These are phyloP conservation scores for Pristionchus japonicus DNA, from an alignment of 2,888 invertebrate species.

Conservation along the genomic window DNA sequence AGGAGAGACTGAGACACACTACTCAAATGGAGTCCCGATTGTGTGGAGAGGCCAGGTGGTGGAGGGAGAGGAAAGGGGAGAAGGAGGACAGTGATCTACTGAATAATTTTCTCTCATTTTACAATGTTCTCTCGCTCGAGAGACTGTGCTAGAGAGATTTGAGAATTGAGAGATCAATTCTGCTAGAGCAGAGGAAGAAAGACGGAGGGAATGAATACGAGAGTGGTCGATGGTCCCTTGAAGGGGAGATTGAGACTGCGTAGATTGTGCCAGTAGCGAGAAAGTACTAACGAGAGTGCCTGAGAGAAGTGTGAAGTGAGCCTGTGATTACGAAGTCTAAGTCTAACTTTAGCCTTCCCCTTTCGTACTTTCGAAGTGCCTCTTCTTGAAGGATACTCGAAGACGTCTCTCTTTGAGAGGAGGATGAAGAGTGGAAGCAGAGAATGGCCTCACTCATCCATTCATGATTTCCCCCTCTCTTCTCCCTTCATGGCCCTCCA, in stretches of 20 bases:
- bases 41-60: not conserved
- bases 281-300: not conserved
- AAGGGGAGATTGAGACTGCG: not conserved
- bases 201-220: conserved; percentile 5
- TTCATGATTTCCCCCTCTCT: not conserved
- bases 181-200: not conserved
- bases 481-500: not conserved
- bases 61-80: not conserved
- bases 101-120: too few relatives aligned
- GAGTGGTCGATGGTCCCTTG: not conserved
- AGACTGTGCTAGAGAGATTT: not conserved
- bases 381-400: not conserved
- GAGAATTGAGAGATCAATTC: not conserved
- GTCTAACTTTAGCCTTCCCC: not conserved
- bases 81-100: conserved; percentile 9
- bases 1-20: not conserved
- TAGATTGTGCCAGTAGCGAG: not conserved
- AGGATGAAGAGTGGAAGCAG: not conserved
- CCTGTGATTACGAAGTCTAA: not conserved
- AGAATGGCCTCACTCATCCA: not conserved
- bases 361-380: not conserved
- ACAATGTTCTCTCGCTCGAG: too few relatives aligned
- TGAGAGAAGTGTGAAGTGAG: not conserved
- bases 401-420: not conserved
- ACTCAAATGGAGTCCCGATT: conserved; percentile 3